These are phyloP conservation scores for Epinotia nisella DNA, from an alignment of 2,888 invertebrate species.

Conservation along the genomic window DNA sequence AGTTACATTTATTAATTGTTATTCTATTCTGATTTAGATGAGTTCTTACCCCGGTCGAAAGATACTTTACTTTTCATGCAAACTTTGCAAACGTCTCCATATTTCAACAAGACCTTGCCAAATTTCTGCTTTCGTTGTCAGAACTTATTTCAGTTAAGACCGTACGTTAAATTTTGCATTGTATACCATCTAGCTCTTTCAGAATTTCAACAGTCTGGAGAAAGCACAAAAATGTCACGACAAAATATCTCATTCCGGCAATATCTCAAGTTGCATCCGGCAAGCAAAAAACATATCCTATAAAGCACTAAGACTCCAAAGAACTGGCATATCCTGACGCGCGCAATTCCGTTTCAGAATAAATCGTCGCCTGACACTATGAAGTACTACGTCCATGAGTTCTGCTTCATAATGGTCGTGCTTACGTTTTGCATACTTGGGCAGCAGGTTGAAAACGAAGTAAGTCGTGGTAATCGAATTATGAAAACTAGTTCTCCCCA, in stretches of 20 bases:
- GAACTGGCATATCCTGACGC: neutral
- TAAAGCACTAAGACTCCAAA: slow-evolving; percentile 14
- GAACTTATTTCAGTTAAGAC: neutral
- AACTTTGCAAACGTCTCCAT: too few relatives aligned
- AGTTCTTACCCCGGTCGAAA: too few relatives aligned
- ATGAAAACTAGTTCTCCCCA: too few relatives aligned
- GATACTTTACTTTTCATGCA: too few relatives aligned
- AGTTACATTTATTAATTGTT: too few relatives aligned
- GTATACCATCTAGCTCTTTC: neutral
- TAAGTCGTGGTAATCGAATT: slow-evolving; percentile 46
- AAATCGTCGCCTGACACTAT: slow-evolving; percentile 68
- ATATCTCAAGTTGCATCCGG: slow-evolving; percentile 29
- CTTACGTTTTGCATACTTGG: slow-evolving; percentile 73
- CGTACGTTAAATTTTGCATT: neutral
- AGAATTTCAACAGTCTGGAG: neutral
- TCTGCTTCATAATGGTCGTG: slow-evolving; percentile 69
- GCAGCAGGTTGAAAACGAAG: slow-evolving; percentile 74
- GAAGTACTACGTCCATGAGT: slow-evolving; percentile 73
- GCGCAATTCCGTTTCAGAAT: slow-evolving; percentile 60
- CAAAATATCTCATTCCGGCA: slow-evolving; percentile 23
- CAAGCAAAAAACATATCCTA: slow-evolving; percentile 25
- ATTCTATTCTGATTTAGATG: too few relatives aligned
- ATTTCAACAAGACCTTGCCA: too few relatives aligned
- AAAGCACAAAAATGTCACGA: neutral
- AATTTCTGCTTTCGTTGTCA: too few relatives aligned